Base-by-base conservation (phyloP, 2,113 vertebrate genomes). In the Copsychus sechellarum region DNA sequence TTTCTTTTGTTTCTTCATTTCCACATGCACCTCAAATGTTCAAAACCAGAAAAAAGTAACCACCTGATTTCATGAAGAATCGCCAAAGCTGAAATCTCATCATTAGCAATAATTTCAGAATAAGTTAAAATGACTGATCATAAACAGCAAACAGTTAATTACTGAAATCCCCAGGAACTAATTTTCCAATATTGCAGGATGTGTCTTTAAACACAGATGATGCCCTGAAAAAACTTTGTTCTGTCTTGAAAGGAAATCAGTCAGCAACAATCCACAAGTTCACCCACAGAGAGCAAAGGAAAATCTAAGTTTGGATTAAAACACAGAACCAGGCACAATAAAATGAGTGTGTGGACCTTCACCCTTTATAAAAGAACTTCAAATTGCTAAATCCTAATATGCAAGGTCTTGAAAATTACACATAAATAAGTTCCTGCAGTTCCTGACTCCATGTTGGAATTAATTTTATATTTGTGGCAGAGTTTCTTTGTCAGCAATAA, bases 311-410 rank as follows among this genome's bases (percentile, higher is more conserved):
- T 54, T 57, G 34, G 17, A 54, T 87, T 81, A 50, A 53, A 80
- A 58, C 3, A 4, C 12, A 50, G 25, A 86, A 18, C 9, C 58
- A 36, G 9, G 42, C 25, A 25, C 9, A 83, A 70, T 19, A 21
- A 88, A 71, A 17, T 4, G 0, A 0, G 2, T 8, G 11, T 19
- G 57, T n/a, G 11, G n/a, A 67, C 43, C 69, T 6, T 34, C 17
- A 14, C 36, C 69, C 26, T 15, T 53, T 34, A 57, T 13, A 56
- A 69, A 71, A 86, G 18, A 53, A 43, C 12, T 72, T 67, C 38
- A 51, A 72, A 72, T 7, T 45, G 38, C 38, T 67, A 54, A 76
- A 79, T 57, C 16, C 72, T 77, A 53, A 70, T 4, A 36, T 0
- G 1, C 21, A 73, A 56, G 9, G 9, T 77, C 36, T 65, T 9